Evolutionary conservation across 2,888 invertebrate genomes (phyloP).

Genomic region (Papilio gigon): DNA sequence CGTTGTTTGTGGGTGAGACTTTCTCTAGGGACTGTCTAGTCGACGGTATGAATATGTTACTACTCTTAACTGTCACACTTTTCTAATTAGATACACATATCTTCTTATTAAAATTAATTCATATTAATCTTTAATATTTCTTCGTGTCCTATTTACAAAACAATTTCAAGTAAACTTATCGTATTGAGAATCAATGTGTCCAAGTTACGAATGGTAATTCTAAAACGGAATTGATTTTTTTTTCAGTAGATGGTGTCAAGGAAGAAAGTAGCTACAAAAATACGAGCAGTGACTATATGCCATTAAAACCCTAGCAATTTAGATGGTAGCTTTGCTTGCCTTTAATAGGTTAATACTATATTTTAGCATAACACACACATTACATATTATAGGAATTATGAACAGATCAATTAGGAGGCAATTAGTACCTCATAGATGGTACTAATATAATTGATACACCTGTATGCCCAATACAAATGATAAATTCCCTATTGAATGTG

Average conservation of each 20-base stretch:
- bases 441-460: constrained; percentile 38
- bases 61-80: neutral
- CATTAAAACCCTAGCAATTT: too few relatives aligned
- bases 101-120: neutral
- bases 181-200: too few relatives aligned
- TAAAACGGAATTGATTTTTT: too few relatives aligned
- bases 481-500: constrained; percentile 17
- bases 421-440: neutral
- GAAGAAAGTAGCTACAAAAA: too few relatives aligned
- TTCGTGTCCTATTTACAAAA: neutral
- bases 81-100: neutral
- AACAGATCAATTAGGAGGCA: neutral
- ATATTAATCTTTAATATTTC: neutral
- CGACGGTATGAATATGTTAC: neutral
- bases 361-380: too few relatives aligned
- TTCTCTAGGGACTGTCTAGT: constrained; percentile 32
- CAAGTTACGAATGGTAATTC: too few relatives aligned
- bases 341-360: too few relatives aligned
- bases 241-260: too few relatives aligned
- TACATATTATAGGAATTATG: neutral
- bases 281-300: too few relatives aligned
- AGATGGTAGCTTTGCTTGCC: too few relatives aligned
- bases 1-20: constrained; percentile 41
- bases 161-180: too few relatives aligned
- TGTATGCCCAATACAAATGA: constrained; percentile 24